phyloP scores from a whole-genome alignment of 2,113 vertebrate genomes.

The Casuarius casuarius region DNA sequence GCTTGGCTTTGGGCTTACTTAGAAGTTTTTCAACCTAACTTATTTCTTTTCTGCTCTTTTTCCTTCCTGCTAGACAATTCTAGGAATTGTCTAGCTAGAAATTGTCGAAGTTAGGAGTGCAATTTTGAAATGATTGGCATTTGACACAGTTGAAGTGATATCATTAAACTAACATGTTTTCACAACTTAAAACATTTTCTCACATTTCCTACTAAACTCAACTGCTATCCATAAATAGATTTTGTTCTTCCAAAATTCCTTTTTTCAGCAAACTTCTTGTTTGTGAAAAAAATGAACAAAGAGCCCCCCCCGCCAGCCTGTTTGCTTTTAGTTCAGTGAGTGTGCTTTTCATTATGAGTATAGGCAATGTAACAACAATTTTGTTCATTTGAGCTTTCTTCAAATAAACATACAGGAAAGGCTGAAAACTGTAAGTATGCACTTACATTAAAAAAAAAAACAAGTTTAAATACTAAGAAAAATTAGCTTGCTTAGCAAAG shows the following conservation, averaged over 20 bases:
- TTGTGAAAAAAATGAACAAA: background rate
- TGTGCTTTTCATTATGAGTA: background rate
- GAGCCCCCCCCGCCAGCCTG: background rate
- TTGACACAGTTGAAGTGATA: background rate
- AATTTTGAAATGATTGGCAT: background rate
- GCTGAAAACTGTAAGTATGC: background rate
- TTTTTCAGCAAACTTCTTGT: background rate
- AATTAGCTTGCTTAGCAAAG: slow-evolving; percentile 15
- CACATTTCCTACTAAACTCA: background rate
- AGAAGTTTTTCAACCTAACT: background rate
- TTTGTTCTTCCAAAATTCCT: background rate
- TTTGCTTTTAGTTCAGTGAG: slow-evolving; percentile 18
- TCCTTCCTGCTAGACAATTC: background rate
- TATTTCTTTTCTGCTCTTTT: background rate
- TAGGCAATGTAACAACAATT: slow-evolving; percentile 12
- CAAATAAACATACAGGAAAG: slow-evolving; percentile 8
- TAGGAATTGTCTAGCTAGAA: background rate
- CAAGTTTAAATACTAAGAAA: background rate
- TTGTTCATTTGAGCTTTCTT: slow-evolving; percentile 17
- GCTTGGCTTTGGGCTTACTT: background rate
- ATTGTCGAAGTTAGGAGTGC: no score
- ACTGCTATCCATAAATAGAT: background rate
- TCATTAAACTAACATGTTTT: background rate
- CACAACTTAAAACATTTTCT: background rate
- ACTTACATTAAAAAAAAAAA: background rate